A percentile compares a stretch with the other conserved stretches of the same genome.
Evolutionary conservation across 1,140 invertebrate genomes (phyloP).

Genomic region (Ylistrum balloti): DNA sequence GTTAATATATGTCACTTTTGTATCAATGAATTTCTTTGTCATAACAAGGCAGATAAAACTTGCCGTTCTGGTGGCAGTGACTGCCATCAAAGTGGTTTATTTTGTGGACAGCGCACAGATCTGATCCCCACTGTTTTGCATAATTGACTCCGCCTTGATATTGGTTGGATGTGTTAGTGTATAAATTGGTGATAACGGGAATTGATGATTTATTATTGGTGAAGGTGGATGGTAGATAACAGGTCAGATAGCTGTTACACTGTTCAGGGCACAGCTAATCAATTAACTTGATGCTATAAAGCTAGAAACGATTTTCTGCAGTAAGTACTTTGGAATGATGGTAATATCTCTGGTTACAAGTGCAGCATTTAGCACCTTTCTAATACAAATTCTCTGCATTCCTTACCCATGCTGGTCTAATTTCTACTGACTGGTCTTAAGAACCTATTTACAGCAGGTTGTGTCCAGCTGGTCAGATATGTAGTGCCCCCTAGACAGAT

Average conservation of each 20-base stretch:
- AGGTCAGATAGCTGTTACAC: neutral
- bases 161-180: neutral
- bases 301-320: neutral
- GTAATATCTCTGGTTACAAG: neutral
- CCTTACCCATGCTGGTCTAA: neutral
- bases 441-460: slow-evolving; percentile 19
- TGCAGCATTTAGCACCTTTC: neutral
- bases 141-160: slow-evolving; percentile 9
- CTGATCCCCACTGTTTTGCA: neutral
- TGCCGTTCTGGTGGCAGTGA: neutral
- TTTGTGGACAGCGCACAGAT: neutral
- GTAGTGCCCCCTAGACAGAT: neutral
- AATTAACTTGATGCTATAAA: neutral
- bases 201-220: slow-evolving; percentile 16
- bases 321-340: neutral
- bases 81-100: neutral
- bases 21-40: neutral
- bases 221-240: neutral
- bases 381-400: neutral
- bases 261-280: neutral
- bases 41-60: neutral
- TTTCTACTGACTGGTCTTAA: neutral
- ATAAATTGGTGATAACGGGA: neutral
- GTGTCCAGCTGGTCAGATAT: neutral
- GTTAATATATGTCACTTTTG: slow-evolving; percentile 18